Conservation (phyloP, 2,888 invertebrate genomes). For the Drosophila tanythrix region DNA sequence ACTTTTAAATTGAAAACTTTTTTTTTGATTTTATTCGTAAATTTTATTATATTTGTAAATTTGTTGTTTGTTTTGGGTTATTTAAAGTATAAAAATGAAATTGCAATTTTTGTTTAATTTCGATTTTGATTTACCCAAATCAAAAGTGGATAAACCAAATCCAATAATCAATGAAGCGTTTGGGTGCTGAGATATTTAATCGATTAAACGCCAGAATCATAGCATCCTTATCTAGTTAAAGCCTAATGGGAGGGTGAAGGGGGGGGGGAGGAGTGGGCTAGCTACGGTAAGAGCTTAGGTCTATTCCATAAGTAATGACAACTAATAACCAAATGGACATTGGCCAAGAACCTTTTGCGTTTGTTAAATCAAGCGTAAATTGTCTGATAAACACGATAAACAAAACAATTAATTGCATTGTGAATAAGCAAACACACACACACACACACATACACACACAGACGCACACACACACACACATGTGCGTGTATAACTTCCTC, state of each 20-base stretch:
- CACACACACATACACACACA: neutral
- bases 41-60: neutral
- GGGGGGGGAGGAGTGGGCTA: neutral
- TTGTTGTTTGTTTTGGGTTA: neutral
- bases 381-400: conserved; percentile 75
- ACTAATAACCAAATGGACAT: conserved; percentile 46
- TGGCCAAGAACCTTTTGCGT: conserved; percentile 42
- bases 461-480: neutral
- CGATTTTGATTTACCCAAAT: conserved; percentile 11
- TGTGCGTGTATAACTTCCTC: neutral
- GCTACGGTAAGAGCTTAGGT: neutral
- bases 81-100: neutral
- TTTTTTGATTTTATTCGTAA: neutral
- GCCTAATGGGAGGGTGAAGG: neutral
- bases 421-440: conserved; percentile 22
- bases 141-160: conserved; percentile 9
- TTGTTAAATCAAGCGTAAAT: conserved; percentile 77
- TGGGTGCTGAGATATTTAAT: conserved; percentile 46
- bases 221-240: conserved; percentile 1
- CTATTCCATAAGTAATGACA: conserved; percentile 52
- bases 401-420: conserved; percentile 79
- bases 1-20: neutral
- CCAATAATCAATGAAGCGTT: conserved; percentile 44
- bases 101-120: neutral
- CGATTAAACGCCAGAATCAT: conserved; percentile 13